phyloP scores from a whole-genome alignment of 2,888 invertebrate species.

The Pyrocoelia pectoralis region DNA sequence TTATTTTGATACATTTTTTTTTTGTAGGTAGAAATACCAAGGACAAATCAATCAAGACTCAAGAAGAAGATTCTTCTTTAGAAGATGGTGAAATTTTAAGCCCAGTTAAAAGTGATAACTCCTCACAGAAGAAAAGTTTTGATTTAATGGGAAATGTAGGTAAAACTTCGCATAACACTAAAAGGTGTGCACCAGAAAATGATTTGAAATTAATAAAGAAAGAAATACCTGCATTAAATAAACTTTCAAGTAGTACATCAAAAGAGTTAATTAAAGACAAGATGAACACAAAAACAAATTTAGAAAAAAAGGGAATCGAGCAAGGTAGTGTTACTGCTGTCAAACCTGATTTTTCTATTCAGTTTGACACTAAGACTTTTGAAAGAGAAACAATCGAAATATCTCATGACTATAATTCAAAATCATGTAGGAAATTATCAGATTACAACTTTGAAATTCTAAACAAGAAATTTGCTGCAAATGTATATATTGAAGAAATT shows the following conservation, averaged over 20 bases:
- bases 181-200: not conserved
- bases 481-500: conserved; percentile 46
- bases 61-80: not conserved
- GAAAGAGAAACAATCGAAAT: conserved; percentile 31
- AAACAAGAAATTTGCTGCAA: conserved; percentile 42
- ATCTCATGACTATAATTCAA: conserved; percentile 30
- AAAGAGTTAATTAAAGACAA: conserved; percentile 2
- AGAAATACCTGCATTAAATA: not conserved
- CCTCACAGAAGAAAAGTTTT: not conserved
- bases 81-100: conserved; percentile 32
- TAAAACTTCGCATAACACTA: not conserved
- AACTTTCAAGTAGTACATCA: not conserved
- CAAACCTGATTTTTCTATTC: conserved; percentile 7
- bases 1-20: too few species aligned
- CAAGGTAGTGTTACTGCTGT: not conserved
- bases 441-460: conserved; percentile 42
- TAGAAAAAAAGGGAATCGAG: not conserved
- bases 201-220: not conserved
- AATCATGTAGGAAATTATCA: conserved; percentile 29
- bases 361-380: conserved; percentile 30
- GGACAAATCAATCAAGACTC: not conserved
- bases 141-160: not conserved
- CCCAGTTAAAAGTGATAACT: conserved; percentile 11
- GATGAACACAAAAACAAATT: not conserved
- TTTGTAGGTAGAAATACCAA: not conserved